Percentiles rank a stretch among this genome's conserved stretches.
Evolutionary conservation across 2,113 vertebrate species (phyloP).

Genomic region (Cyphomyrus discorhynchus): DNA sequence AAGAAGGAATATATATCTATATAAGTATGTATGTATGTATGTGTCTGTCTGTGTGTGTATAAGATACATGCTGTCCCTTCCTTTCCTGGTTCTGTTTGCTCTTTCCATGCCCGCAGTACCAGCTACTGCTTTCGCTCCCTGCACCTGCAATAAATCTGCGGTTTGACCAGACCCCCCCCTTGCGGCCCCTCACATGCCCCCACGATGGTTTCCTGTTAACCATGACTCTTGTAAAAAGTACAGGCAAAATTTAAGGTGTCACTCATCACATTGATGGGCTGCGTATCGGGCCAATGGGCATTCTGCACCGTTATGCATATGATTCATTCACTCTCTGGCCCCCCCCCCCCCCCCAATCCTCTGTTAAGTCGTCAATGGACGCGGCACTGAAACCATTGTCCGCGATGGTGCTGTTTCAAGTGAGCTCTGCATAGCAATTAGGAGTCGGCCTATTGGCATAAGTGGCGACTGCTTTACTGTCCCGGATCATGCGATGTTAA

Average conservation of each 20-base stretch:
- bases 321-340: neutral
- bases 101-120: neutral
- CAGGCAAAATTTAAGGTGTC: neutral
- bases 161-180: neutral
- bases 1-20: neutral
- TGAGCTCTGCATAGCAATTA: neutral
- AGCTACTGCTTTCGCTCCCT: neutral
- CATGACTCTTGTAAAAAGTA: neutral
- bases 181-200: neutral
- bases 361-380: neutral
- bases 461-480: neutral
- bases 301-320: neutral
- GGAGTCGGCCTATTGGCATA: neutral
- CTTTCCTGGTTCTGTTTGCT: neutral
- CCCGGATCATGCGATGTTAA: neutral
- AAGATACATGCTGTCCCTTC: neutral
- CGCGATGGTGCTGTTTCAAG: neutral
- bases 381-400: neutral
- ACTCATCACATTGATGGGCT: neutral
- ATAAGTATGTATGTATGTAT: neutral
- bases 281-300: neutral
- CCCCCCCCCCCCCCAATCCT: neutral
- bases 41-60: neutral
- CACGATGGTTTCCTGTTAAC: neutral
- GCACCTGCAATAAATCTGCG: neutral